Conservation (phyloP, 2,797 vertebrate species). For the Catamblyrhynchus diadema region DNA sequence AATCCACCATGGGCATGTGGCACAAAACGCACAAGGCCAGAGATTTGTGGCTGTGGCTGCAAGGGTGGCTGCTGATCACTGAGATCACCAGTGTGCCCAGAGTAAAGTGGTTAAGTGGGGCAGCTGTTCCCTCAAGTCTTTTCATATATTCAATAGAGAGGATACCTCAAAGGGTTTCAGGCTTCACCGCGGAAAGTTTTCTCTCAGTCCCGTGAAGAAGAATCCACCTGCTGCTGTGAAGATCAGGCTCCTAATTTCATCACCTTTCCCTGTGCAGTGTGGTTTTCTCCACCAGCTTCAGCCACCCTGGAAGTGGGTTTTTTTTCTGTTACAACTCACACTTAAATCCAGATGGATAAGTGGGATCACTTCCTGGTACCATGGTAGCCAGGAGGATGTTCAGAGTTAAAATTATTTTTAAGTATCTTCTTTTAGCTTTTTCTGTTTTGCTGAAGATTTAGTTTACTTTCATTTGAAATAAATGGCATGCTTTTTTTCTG, state of each 20-base stretch:
- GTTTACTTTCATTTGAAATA: not conserved
- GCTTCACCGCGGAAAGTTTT: not conserved
- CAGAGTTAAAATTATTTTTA: not conserved
- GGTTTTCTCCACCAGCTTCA: not conserved
- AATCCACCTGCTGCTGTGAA: not conserved
- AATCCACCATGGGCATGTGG: accelerated
- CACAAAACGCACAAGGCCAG: not conserved
- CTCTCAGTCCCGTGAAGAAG: not conserved
- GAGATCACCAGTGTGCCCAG: not conserved
- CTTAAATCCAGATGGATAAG: not conserved
- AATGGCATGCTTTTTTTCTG: not conserved
- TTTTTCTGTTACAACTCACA: not conserved
- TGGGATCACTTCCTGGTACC: not conserved
- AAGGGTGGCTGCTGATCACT: not conserved
- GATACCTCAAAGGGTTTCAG: not conserved
- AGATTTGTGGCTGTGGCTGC: not conserved
- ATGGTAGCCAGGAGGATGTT: not conserved
- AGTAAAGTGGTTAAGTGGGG: not conserved
- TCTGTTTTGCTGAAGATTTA: not conserved
- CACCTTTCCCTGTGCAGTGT: not conserved
- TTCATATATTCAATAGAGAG: accelerated
- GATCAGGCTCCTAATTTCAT: not conserved
- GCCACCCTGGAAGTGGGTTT: not conserved
- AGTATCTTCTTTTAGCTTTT: not conserved
- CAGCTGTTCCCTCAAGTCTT: not conserved